A percentile compares a stretch with the other conserved stretches of the same genome.
These are phyloP conservation scores for Gobius niger DNA, from an alignment of 2,113 vertebrate genomes.

Conservation along the genomic window DNA sequence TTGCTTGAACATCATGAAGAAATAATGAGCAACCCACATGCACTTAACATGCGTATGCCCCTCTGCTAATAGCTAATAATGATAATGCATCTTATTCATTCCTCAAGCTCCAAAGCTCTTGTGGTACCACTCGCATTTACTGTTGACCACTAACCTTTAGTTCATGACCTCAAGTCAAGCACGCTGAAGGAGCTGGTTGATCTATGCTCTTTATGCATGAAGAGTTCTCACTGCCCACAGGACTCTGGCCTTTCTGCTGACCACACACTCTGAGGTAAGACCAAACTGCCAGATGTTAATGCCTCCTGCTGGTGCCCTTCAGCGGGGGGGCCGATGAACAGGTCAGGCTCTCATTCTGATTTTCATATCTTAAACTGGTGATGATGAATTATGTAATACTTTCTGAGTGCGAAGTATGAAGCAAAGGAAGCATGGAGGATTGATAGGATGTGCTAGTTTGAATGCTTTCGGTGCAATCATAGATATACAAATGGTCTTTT, in stretches of 20 bases:
- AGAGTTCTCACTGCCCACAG: slow-evolving; percentile 32
- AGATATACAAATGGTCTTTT: too few species aligned
- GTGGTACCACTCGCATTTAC: not conserved
- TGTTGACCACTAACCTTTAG: not conserved
- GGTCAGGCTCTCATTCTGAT: slow-evolving; percentile 12
- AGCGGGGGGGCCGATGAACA: slow-evolving; percentile 17
- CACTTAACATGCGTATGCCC: too few species aligned
- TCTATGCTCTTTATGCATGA: slow-evolving; percentile 30
- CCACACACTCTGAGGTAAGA: slow-evolving; percentile 9
- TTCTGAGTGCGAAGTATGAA: not conserved
- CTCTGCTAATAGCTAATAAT: too few species aligned
- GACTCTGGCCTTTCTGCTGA: slow-evolving; percentile 37
- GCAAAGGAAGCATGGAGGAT: not conserved
- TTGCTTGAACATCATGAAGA: too few species aligned
- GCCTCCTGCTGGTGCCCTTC: slow-evolving; percentile 55
- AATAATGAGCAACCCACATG: too few species aligned
- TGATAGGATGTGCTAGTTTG: not conserved
- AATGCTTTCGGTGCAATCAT: too few species aligned
- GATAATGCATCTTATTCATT: not conserved
- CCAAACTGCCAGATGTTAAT: slow-evolving; percentile 25
- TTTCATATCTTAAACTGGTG: not conserved
- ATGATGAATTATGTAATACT: not conserved
- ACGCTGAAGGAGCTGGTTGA: slow-evolving; percentile 25
- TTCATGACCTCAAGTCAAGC: slow-evolving; percentile 3
- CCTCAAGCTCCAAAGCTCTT: not conserved